Conservation (phyloP, 2,113 vertebrate species). For the Diadophis punctatus region DNA sequence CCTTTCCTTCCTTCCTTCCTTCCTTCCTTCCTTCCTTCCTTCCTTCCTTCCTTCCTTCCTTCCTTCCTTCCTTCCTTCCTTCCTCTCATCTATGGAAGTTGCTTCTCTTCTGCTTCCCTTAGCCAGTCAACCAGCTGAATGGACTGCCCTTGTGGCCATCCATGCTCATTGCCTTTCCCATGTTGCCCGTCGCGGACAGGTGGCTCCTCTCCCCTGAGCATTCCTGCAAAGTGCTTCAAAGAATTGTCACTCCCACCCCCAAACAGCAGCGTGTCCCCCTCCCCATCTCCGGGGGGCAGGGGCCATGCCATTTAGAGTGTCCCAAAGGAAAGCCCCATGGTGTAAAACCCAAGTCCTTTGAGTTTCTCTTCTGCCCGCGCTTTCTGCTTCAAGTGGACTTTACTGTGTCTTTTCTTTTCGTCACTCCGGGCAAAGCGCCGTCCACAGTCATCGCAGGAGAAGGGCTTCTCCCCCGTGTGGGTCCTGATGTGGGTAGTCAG, state of each 20-base stretch:
- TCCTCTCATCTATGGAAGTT: background rate
- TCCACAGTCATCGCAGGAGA: conserved; percentile 94
- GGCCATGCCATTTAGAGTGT: conserved; percentile 33
- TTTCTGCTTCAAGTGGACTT: conserved; percentile 95
- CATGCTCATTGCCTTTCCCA: background rate
- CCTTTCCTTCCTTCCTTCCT: background rate
- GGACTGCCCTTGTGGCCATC: accelerated
- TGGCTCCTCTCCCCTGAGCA: conserved; percentile 14
- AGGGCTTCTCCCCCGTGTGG: conserved; percentile 96
- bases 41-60: too few species aligned
- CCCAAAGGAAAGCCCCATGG: conserved; percentile 73
- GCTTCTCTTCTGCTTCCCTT: background rate
- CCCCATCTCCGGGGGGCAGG: background rate
- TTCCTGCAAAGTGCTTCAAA: background rate
- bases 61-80: background rate
- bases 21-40: background rate
- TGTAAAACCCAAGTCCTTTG: conserved; percentile 76
- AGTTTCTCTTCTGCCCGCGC: conserved; percentile 92
- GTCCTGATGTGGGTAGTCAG: conserved; percentile 97
- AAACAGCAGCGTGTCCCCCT: background rate
- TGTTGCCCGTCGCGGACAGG: background rate
- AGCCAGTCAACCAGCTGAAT: background rate
- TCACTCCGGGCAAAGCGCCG: conserved; percentile 91
- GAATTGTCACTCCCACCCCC: background rate
- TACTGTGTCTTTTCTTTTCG: conserved; percentile 92